phyloP scores from a whole-genome alignment of 2,888 invertebrate genomes.

The Caenorhabditis parvicauda region DNA sequence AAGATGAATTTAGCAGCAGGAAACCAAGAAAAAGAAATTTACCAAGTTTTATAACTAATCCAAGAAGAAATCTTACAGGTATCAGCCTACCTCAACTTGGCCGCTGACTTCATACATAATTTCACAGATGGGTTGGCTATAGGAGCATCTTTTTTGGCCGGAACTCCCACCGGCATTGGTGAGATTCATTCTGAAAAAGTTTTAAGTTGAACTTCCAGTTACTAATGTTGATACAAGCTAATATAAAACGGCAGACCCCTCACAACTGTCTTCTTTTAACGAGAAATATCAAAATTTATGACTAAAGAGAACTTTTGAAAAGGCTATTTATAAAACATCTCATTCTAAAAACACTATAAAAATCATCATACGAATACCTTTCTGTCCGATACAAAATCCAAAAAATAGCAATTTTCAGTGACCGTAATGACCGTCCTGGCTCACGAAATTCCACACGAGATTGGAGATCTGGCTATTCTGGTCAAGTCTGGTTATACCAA shows the following conservation, averaged over 20 bases:
- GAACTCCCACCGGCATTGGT: conserved; percentile 33
- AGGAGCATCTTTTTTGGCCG: conserved; percentile 76
- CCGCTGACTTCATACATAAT: conserved; percentile 96
- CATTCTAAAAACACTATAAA: no score
- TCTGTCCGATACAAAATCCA: no score
- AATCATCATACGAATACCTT: no score
- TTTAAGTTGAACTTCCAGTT: no score
- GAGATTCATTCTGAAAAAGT: not conserved
- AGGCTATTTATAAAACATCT: no score
- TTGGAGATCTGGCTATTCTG: conserved; percentile 97
- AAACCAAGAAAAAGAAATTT: conserved; percentile 7
- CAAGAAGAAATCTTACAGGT: conserved; percentile 68
- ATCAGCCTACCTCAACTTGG: conserved; percentile 89
- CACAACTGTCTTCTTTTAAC: no score
- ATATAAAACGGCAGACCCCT: no score
- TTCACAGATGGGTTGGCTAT: conserved; percentile 98
- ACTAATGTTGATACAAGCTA: no score
- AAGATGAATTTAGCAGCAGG: no score
- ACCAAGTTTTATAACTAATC: not conserved
- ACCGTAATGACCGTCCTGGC: conserved; percentile 94
- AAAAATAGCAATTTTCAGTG: conserved; percentile 72
- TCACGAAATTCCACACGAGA: conserved; percentile 98
- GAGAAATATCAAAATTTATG: no score
- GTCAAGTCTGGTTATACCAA: conserved; percentile 79
- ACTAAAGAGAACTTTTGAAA: no score